Base-by-base conservation (phyloP, 2,797 vertebrate species). In the Phrynocephalus vlangalii region DNA sequence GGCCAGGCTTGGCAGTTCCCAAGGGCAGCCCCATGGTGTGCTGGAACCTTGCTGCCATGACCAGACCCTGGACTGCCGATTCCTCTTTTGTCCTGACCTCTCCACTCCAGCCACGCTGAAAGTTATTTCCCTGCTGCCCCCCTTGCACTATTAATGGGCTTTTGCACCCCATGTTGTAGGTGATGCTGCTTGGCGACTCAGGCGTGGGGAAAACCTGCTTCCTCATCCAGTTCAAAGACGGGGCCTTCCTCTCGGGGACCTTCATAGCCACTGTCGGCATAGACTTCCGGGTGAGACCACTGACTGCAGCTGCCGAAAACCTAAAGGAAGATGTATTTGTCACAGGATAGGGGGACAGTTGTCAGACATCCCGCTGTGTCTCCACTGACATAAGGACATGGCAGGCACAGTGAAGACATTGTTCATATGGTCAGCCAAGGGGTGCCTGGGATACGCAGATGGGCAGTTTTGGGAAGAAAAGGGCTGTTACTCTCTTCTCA, bases 191-290 rank as follows among this genome's bases (percentile, higher is more conserved):
- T 92, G 99, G 99, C 96, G 99, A 99, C 96, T 99, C 99, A 0
- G 98, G 98, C 9, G 99, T 99, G 96, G 99, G 99, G 94, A 99
- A 99, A 98, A 99, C 98, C 88, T 99, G 99, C 94, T 95, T 99
- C 96, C 97, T 99, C 96, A 97, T 99, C 95, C 98, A 97, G 94
- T 99, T 99, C 97, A 99, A 98, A 97, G 99, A 99, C 0, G 98
- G 98, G 79, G 98, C 98, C 88, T 99, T 99, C 97, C 98, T 99
- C 93, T 98, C 98, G 94, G 97, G 98, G 95, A 98, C 97, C 95
- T 99, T 99, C 97, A 98, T 99, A 95, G 98, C 98, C 97, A 99
- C 99, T 87, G 99, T 99, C 94, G 99, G 99, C 97, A 99, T 99
- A 97, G 99, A 99, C 98, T 99, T 99, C 95, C 98, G 98, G 99